A percentile compares a stretch with the other conserved stretches of the same genome.
These are phyloP conservation scores for Aphrocallistes beatrix DNA, from an alignment of 37 sponge, comb jelly and placozoan species.

Conservation along the genomic window DNA sequence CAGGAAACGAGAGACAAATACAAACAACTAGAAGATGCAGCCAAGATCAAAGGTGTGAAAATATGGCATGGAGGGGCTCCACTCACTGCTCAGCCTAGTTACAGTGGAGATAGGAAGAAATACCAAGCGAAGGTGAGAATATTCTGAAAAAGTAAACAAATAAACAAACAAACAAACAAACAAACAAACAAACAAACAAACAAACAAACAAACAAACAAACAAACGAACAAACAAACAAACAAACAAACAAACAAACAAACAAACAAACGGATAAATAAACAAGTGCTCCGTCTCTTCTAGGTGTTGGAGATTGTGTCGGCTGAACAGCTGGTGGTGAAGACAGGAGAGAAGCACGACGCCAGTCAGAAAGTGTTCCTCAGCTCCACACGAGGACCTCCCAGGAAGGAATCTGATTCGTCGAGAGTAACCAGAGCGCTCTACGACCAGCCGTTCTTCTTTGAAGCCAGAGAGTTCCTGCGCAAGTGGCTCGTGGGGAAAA, in stretches of 20 bases:
- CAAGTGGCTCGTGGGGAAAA: constrained; percentile 88
- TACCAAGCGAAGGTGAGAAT: background rate
- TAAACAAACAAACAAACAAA: too few species aligned
- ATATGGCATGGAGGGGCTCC: background rate
- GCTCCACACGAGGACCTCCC: constrained; percentile 77
- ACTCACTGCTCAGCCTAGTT: background rate
- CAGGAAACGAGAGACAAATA: constrained; percentile 18
- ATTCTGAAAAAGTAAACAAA: too few species aligned
- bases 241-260: too few species aligned
- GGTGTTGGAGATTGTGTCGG: constrained; percentile 86
- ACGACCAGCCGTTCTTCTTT: constrained; percentile 96
- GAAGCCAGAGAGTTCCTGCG: constrained; percentile 95
- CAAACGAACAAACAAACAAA: too few species aligned
- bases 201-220: too few species aligned
- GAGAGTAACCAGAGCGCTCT: constrained; percentile 43
- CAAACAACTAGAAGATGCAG: constrained; percentile 12
- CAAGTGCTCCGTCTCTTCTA: too few species aligned
- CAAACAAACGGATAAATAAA: too few species aligned
- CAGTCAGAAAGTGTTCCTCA: constrained; percentile 65
- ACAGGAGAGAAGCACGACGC: constrained; percentile 27
- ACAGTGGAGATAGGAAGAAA: background rate
- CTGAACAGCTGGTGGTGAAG: constrained; percentile 71
- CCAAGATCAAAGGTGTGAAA: constrained; percentile 7
- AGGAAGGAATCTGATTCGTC: constrained; percentile 27
- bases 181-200: too few species aligned